Evolutionary conservation across 2,888 invertebrate genomes (phyloP).

Genomic region (Emmelina monodactyla): DNA sequence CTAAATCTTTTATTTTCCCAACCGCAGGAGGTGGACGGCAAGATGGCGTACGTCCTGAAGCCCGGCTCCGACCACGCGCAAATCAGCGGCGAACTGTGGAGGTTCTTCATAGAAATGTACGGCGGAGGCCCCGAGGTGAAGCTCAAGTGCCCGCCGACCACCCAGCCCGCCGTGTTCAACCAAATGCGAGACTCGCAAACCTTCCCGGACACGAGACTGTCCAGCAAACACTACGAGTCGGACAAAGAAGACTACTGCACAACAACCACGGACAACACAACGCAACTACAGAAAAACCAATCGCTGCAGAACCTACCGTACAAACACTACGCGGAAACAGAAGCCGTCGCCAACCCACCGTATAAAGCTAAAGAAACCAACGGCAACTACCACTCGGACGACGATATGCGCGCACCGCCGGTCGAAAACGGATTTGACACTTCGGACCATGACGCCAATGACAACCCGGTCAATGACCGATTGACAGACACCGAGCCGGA

Average conservation of each 20-base stretch:
- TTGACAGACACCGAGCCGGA: constrained; percentile 17
- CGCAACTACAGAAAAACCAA: constrained; percentile 44
- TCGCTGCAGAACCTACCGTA: constrained; percentile 52
- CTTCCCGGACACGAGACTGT: constrained; percentile 17
- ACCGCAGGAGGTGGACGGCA: constrained; percentile 49
- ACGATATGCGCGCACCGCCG: constrained; percentile 31
- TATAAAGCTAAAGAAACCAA: constrained; percentile 40
- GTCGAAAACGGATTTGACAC: constrained; percentile 49
- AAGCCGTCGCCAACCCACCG: constrained; percentile 28
- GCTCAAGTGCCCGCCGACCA: constrained; percentile 29
- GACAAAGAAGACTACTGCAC: constrained; percentile 52
- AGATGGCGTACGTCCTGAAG: constrained; percentile 38
- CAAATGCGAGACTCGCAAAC: constrained; percentile 12
- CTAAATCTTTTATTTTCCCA: background rate
- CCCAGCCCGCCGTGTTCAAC: constrained; percentile 7
- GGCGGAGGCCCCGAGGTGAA: constrained; percentile 89
- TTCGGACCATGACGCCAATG: constrained; percentile 48
- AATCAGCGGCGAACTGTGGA: constrained; percentile 86
- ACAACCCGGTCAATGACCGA: constrained; percentile 31
- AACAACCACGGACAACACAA: constrained; percentile 39
- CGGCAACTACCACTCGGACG: constrained; percentile 46
- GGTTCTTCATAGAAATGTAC: constrained; percentile 84
- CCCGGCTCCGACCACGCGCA: constrained; percentile 75
- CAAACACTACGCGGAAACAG: constrained; percentile 24
- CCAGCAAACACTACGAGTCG: constrained; percentile 45